Evolutionary conservation across 2,113 vertebrate species (phyloP).

Genomic region (Micronisus gabar): DNA sequence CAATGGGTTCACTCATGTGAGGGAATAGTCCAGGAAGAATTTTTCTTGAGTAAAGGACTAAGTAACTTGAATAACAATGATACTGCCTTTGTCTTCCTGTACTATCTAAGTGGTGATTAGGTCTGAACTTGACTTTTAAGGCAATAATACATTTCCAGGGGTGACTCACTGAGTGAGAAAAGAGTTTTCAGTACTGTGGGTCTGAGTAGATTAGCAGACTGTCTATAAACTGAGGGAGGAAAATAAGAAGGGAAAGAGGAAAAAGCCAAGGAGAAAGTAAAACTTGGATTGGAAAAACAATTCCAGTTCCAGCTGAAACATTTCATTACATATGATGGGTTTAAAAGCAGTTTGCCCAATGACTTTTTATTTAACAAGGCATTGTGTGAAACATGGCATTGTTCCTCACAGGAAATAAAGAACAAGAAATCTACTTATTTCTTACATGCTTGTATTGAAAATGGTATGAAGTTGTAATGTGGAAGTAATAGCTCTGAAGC

Average conservation of each 20-base stretch:
- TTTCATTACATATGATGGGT: background rate
- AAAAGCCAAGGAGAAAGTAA: background rate
- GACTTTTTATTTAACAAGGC: constrained; percentile 19
- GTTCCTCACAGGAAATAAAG: constrained; percentile 66
- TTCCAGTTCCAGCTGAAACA: constrained; percentile 39
- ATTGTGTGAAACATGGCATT: constrained; percentile 58
- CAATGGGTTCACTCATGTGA: background rate
- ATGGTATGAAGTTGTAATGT: constrained; percentile 28
- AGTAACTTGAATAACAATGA: background rate
- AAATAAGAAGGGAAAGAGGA: background rate
- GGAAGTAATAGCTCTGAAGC: constrained; percentile 29
- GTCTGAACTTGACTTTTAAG: constrained; percentile 18
- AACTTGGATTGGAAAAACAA: constrained; percentile 17
- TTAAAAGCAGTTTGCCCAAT: background rate
- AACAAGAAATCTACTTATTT: constrained; percentile 47
- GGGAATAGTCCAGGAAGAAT: background rate
- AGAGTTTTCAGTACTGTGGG: background rate
- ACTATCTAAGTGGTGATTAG: background rate
- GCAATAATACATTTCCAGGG: background rate
- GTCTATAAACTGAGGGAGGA: constrained; percentile 7
- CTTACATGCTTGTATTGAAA: constrained; percentile 12
- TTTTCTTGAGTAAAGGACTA: background rate
- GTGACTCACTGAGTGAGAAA: background rate
- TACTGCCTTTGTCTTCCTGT: background rate
- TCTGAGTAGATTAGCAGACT: constrained; percentile 47